Base-by-base conservation (phyloP, 2,113 vertebrate genomes). In the Pica pica region DNA sequence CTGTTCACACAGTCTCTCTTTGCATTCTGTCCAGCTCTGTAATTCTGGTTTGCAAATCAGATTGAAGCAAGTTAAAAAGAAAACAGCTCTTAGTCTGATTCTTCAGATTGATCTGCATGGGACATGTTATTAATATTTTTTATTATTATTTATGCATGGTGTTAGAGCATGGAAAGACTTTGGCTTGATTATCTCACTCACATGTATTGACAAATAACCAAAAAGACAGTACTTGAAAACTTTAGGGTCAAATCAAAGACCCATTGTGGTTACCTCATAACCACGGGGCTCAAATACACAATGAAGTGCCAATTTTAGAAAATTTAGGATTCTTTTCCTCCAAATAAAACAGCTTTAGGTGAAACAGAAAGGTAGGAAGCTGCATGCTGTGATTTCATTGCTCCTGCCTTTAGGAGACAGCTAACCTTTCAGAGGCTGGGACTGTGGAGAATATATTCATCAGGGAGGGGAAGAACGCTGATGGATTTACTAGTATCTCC, bases 401-500 rank as follows among this genome's bases (percentile, higher is more conserved):
- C 20, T 87, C 20, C 49, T 84, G 68, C 64, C 76, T 64, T 67
- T 86, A 75, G 83, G 83, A 94, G 60, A 70, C 39, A 84, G 60
- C 24, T 52, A 64, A 84, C 39, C 73, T 94, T 94, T 92, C 47
- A 56, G 69, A 92, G 56, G 31, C 52, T 89, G 60, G 22, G 20
- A 68, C 56, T 89, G 44, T 41, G 69, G 41, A 91, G 77, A 92
- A 94, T 83, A 35, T 87, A 84, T 92, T 92, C 69, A 84, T 94
- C 83, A 46, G 53, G 80, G 77, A 84, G 60, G 53, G n/a, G 46
- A 87, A 75, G 49, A 71, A 49, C 13, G 50, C 44, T 87, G 87
- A 87, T 79, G n/a, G 91, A 94, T 96, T 95, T 96, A 94, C 77
- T 75, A 44, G 47, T 26, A 67, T 88, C 76, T 94, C 81, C 67